Conservation (phyloP, 2,113 vertebrate species). For the Paracanthobrama guichenoti region DNA sequence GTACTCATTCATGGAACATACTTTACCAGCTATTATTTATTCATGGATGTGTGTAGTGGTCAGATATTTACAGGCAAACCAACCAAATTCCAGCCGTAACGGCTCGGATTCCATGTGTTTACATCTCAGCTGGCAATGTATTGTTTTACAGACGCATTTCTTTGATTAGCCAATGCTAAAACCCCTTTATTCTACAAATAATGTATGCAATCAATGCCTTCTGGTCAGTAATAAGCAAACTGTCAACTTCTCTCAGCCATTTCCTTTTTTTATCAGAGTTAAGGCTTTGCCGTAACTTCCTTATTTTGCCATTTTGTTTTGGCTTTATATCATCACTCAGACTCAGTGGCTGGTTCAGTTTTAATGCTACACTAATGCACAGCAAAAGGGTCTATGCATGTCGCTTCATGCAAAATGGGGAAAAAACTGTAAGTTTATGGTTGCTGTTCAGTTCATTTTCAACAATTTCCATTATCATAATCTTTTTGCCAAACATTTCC, state of each 20-base stretch:
- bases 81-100: constrained; percentile 26
- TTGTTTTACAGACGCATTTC: constrained; percentile 24
- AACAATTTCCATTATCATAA: background rate
- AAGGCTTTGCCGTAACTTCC: constrained; percentile 16
- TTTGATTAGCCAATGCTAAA: constrained; percentile 45
- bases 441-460: constrained; percentile 22
- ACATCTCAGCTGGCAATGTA: constrained; percentile 43
- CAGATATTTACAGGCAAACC: constrained; percentile 41
- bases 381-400: constrained; percentile 38
- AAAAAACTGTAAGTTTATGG: background rate
- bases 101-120: constrained; percentile 38
- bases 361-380: constrained; percentile 48
- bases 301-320: constrained; percentile 34
- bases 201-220: constrained; percentile 40
- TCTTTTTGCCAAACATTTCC: constrained; percentile 47
- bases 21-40: constrained; percentile 42
- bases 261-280: constrained; percentile 13
- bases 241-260: constrained; percentile 5
- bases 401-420: constrained; percentile 39
- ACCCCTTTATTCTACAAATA: constrained; percentile 36
- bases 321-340: constrained; percentile 28
- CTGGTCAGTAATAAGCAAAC: constrained; percentile 24
- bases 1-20: background rate
- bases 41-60: constrained; percentile 36
- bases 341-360: constrained; percentile 25